Evolutionary conservation across 2,888 invertebrate species (phyloP), one percentile per base, ranked within the genome.

Genomic region (Euzetes globulus): DNA sequence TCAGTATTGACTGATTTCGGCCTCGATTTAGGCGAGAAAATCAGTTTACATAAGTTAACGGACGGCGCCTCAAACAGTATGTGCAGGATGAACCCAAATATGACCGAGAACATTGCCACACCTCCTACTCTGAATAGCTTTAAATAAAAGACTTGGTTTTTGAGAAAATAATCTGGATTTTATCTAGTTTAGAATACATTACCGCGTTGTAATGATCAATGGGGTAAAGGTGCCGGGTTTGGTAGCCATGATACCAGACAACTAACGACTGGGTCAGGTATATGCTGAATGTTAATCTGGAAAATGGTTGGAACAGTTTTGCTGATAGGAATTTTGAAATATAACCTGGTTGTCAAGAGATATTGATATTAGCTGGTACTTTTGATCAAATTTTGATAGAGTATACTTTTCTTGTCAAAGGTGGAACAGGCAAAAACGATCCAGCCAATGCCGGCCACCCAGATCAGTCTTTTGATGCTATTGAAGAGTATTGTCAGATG

Each of bases 341-440:
- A 47, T 68, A 4, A 45, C 41, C 73, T 73, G 11, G 33, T 33
- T 4, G 9, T 33, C 4, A 33, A 33, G 33, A 33, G 33, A 33
- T 33, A 13, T 7, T 41, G 1, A 41, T 13, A 11, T 9, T 13
- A 41, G 13, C 13, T 5, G 41, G 13, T 45, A 55, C 1, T 47
- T 55, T 55, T 3, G 19, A 13, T 1, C 0, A 4, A 37, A 68
- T 37, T 22, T 19, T 17, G 13, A 33, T 19, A 19, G 15, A 19
- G 15, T 17, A 45, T 70, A 73, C 73, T 13, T 3, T 73, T 41
- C 45, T 58, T 65, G 27, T 29, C 45, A 29, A 33, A 72, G 6
- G 75, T 73, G n/a, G 72, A 68, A 27, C 76, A 75, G 15, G 75
- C 76, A 19, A 77, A 73, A 9, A 70, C 50, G 1, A 77, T 73